Conservation (phyloP, 1,140 invertebrate genomes). For the Micrasema minimum region DNA sequence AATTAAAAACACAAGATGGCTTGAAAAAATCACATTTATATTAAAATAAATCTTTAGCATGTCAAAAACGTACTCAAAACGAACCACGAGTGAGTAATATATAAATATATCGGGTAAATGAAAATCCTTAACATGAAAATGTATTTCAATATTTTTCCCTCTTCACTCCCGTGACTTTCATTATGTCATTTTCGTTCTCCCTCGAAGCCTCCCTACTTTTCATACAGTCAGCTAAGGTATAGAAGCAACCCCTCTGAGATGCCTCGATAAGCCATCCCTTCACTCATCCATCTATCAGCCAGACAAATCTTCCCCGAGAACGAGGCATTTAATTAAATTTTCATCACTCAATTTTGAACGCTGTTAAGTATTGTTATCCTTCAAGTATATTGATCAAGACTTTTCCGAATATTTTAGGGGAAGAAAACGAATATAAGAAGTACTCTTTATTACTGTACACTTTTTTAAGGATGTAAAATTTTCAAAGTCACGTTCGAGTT, state of each 20-base stretch:
- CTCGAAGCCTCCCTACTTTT: constrained; percentile 8
- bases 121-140: background rate
- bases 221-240: constrained; percentile 26
- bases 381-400: background rate
- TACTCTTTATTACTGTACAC: too few species aligned
- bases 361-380: constrained; percentile 11
- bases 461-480: too few species aligned
- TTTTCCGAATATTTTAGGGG: too few species aligned
- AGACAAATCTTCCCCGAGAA: constrained; percentile 31
- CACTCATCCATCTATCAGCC: constrained; percentile 28
- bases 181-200: constrained; percentile 30
- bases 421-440: too few species aligned
- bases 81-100: too few species aligned
- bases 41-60: too few species aligned
- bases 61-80: too few species aligned
- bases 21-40: too few species aligned
- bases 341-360: constrained; percentile 34
- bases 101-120: too few species aligned
- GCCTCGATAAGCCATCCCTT: constrained; percentile 24
- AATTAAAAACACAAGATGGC: too few species aligned
- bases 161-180: constrained; percentile 14
- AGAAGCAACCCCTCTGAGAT: constrained; percentile 10
- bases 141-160: constrained; percentile 12
- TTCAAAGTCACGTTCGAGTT: too few species aligned
- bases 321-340: constrained; percentile 35